A percentile compares a stretch with the other conserved stretches of the same genome.
Conservation (phyloP, 2,797 vertebrate genomes). For the Aphelocoma californica region DNA sequence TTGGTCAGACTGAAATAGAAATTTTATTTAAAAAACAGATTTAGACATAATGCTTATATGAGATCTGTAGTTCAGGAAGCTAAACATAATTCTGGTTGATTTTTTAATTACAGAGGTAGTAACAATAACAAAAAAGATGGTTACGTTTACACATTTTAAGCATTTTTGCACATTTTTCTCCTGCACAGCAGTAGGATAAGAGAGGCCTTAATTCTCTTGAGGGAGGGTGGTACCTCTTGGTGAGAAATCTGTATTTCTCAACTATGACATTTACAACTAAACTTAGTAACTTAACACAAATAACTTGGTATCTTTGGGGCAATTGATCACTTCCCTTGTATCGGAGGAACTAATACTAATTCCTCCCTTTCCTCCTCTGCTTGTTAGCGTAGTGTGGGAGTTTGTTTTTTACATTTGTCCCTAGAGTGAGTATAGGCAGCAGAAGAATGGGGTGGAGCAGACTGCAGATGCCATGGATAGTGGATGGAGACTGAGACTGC, state of each 20-base stretch:
- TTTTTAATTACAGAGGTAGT: neutral
- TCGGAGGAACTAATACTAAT: neutral
- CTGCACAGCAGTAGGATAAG: neutral
- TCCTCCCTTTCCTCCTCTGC: neutral
- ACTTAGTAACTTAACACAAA: neutral
- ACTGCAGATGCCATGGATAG: constrained; percentile 26
- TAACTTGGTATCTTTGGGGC: neutral
- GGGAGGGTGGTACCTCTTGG: neutral
- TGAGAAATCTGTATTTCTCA: neutral
- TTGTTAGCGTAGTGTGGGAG: neutral
- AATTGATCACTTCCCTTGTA: neutral
- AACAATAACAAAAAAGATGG: neutral
- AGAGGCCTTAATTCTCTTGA: neutral
- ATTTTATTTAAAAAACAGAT: neutral
- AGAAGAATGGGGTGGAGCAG: constrained; percentile 55
- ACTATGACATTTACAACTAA: neutral
- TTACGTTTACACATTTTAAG: neutral
- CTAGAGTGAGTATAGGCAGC: constrained; percentile 27
- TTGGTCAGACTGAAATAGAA: neutral
- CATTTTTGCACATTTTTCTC: neutral
- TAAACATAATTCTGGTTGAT: neutral
- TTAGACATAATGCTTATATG: neutral
- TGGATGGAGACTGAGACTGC: neutral
- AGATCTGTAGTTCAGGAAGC: neutral
- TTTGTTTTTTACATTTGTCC: constrained; percentile 27